A percentile compares a stretch with the other conserved stretches of the same genome.
phyloP scores from a whole-genome alignment of 1,140 invertebrate species.

The Hycleus cichorii region DNA sequence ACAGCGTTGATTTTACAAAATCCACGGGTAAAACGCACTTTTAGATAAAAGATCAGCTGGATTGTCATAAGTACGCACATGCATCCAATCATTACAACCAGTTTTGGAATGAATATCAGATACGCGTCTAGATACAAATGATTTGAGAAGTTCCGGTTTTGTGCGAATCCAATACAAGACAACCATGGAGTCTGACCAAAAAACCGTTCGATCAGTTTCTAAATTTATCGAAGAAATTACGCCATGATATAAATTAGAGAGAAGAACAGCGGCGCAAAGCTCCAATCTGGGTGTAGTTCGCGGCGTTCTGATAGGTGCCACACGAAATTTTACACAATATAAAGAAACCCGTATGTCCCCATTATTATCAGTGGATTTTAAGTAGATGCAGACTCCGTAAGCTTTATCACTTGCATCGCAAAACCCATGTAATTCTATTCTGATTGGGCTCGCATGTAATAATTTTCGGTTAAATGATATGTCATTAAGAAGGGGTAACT shows the following conservation, averaged over 20 bases:
- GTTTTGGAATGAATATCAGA: conserved; percentile 32
- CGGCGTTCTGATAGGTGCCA: conserved; percentile 18
- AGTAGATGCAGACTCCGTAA: conserved; percentile 31
- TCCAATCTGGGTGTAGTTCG: conserved; percentile 16
- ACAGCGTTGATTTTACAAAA: conserved; percentile 23
- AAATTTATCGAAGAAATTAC: neutral
- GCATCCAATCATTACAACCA: conserved; percentile 22
- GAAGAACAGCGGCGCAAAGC: neutral
- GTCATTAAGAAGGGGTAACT: neutral
- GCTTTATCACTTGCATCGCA: conserved; percentile 29
- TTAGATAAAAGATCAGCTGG: conserved; percentile 36
- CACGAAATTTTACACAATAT: conserved; percentile 20
- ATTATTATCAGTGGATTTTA: conserved; percentile 1
- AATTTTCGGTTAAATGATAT: conserved; percentile 17
- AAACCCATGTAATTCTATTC: conserved; percentile 29
- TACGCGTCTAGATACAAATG: conserved; percentile 38
- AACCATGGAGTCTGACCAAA: conserved; percentile 36
- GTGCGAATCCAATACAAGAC: conserved; percentile 35
- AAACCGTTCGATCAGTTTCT: neutral
- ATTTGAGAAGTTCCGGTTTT: conserved; percentile 26
- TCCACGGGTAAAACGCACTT: conserved; percentile 20
- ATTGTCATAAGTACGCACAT: conserved; percentile 32
- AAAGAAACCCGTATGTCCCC: conserved; percentile 16
- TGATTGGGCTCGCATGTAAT: neutral
- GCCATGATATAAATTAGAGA: neutral